Evolutionary conservation across 2,113 vertebrate species (phyloP), one percentile per base, ranked within the genome.

Genomic region (Dendrocopos noguchii): DNA sequence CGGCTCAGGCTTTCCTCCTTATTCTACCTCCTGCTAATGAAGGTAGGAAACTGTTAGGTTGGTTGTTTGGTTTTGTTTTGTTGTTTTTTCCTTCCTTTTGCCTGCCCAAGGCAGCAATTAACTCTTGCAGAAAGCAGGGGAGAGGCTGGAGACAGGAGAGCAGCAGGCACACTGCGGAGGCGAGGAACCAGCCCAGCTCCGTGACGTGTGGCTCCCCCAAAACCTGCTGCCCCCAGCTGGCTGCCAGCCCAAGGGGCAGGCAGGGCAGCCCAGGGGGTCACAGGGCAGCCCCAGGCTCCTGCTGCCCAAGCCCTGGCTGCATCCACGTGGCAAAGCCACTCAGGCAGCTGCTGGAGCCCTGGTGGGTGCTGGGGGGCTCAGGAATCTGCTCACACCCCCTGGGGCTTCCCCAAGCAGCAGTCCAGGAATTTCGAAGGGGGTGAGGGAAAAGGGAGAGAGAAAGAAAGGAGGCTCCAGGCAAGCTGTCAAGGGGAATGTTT

Each of bases 401-500:
- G n/a, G 53, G 84, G 76, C 39, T 95, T 75, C 92, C 91, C 82
- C 5, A 4, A 1, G 14, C 55, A 50, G 61, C 44, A 0, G 74
- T 20, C 63, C 75, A 85, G 91, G 95, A 96, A 91, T 95, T 73
- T 70, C 91, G 4, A 4, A 57, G 57, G 83, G 53, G 15, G 31
- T 16, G 25, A 11, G 12, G 16, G 39, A 11, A n/a, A 46, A 15
- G 12, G 34, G 33, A 34, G 19, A 36, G 9, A n/a, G 14, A 89
- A 85, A 80, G 34, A 68, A 80, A 92, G 94, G 91, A 94, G 91
- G 64, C 95, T 96, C 93, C 71, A 15, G 52, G 94, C 93, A 19
- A 95, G 24, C 82, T 96, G 94, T 96, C 94, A 82, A 61, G 84
- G 96, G 95, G 97, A 98, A 98, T 95, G 95, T 97, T 98, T 97